phyloP scores from a whole-genome alignment of 1,140 invertebrate species.

The Hypothenemus hampei region DNA sequence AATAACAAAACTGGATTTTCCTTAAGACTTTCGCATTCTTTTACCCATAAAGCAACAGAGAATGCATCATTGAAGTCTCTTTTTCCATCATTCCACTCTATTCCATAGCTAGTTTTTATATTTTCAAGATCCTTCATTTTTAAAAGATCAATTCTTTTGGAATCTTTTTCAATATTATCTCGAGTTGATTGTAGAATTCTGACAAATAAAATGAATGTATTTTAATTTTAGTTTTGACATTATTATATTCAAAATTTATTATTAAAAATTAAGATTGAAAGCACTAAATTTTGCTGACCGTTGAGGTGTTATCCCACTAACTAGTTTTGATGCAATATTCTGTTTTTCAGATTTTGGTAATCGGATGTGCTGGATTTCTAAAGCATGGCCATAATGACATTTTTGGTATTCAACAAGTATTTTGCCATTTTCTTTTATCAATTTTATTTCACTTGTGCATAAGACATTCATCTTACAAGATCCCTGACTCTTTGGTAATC shows the following conservation, averaged over 20 bases:
- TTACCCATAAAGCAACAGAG: slow-evolving; percentile 15
- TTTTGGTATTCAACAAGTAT: too few relatives aligned
- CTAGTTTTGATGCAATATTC: not conserved
- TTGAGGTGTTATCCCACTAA: not conserved
- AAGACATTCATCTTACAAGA: too few relatives aligned
- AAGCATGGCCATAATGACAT: too few relatives aligned
- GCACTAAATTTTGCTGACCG: not conserved
- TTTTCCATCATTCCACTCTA: slow-evolving; percentile 9
- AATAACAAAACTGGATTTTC: slow-evolving; percentile 11
- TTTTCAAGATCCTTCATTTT: slow-evolving; percentile 12
- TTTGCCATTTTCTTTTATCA: too few relatives aligned
- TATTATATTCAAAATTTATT: not conserved
- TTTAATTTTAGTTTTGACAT: not conserved
- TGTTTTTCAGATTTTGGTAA: slow-evolving; percentile 1
- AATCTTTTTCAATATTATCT: slow-evolving; percentile 6
- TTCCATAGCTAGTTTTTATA: slow-evolving; percentile 6
- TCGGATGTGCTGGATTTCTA: slow-evolving; percentile 1
- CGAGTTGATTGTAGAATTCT: slow-evolving; percentile 9
- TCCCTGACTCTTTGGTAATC: too few relatives aligned
- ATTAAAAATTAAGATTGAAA: not conserved
- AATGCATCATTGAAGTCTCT: slow-evolving; percentile 16
- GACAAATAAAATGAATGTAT: slow-evolving; percentile 1
- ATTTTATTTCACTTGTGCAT: too few relatives aligned
- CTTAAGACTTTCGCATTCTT: slow-evolving; percentile 5
- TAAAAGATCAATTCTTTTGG: slow-evolving; percentile 11